Evolutionary conservation across 2,113 vertebrate genomes (phyloP).

Genomic region (Ictalurus furcatus): DNA sequence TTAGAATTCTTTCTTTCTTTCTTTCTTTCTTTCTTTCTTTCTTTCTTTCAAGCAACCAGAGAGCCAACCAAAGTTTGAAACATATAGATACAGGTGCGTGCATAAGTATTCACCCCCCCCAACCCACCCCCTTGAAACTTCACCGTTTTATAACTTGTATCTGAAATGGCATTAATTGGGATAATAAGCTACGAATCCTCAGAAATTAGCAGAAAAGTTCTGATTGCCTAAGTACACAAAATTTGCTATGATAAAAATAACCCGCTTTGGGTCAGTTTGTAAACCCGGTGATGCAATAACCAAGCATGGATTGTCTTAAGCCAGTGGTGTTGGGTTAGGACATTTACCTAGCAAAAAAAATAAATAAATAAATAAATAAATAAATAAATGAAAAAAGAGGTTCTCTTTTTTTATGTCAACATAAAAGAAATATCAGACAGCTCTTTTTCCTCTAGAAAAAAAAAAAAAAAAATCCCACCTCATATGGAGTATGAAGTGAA

Average conservation of each 20-base stretch:
- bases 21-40: not conserved
- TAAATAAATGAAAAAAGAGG: not conserved
- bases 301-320: not conserved
- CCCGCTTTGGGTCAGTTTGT: not conserved
- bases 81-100: not conserved
- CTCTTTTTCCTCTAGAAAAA: not conserved
- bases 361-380: too few species aligned
- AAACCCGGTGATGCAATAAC: not conserved
- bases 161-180: not conserved
- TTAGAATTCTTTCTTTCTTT: constrained; percentile 1
- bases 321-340: not conserved
- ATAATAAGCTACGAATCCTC: not conserved
- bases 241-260: not conserved
- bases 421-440: not conserved
- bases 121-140: not conserved
- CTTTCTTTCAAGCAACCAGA: not conserved
- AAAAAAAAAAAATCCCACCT: not conserved
- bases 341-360: not conserved
- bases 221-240: not conserved
- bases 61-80: not conserved
- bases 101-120: not conserved
- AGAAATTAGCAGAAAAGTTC: not conserved
- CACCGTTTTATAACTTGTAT: not conserved
- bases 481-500: not conserved
- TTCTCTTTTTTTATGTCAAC: not conserved